A percentile compares a stretch with the other conserved stretches of the same genome.
Conservation (phyloP, 2,113 vertebrate genomes). For the Phalacrocorax carbo region DNA sequence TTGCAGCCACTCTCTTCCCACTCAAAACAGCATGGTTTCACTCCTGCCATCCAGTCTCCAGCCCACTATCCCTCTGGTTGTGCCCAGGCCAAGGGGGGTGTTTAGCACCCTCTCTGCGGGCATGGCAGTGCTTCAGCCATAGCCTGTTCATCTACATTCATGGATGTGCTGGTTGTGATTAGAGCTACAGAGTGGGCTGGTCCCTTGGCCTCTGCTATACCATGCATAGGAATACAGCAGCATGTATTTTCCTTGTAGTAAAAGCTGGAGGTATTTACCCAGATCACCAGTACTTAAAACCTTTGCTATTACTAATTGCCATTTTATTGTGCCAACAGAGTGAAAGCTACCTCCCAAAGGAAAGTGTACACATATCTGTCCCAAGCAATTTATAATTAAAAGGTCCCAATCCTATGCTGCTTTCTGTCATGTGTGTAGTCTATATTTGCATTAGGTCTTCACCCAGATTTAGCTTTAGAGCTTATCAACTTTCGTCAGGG, state of each 20-base stretch:
- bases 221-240: neutral
- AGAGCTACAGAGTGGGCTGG: neutral
- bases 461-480: neutral
- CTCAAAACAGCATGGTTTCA: neutral
- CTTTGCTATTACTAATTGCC: neutral
- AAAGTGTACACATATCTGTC: neutral
- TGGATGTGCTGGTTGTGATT: neutral
- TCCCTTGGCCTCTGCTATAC: neutral
- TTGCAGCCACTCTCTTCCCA: neutral
- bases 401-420: neutral
- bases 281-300: neutral
- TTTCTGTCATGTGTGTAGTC: neutral
- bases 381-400: neutral
- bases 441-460: neutral
- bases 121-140: neutral
- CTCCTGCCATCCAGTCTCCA: neutral
- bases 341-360: neutral
- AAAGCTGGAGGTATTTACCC: neutral
- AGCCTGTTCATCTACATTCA: neutral
- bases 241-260: neutral
- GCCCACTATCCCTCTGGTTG: fast-evolving
- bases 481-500: neutral
- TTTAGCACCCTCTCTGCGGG: neutral
- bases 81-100: neutral
- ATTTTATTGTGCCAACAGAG: neutral